phyloP scores from a whole-genome alignment of 2,113 vertebrate genomes.

The Anas platyrhynchos region DNA sequence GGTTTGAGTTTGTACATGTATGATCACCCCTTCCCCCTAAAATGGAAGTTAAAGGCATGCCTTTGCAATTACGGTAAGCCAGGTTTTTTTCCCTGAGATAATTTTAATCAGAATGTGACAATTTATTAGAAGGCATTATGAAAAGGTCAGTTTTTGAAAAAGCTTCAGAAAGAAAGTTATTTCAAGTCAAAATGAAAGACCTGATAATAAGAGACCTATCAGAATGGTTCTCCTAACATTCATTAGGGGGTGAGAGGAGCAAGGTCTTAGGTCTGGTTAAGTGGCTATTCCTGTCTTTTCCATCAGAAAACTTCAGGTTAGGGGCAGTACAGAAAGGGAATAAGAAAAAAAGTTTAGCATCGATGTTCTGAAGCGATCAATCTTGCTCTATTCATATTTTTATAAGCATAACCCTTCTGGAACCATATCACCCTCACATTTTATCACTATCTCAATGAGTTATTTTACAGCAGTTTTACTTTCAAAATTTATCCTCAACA shows the following conservation, averaged over 20 bases:
- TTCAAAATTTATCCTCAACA: neutral
- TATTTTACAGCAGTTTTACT: neutral
- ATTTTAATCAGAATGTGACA: slow-evolving; percentile 6
- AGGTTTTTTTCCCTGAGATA: neutral
- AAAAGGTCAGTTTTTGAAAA: slow-evolving; percentile 43
- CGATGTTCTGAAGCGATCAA: neutral
- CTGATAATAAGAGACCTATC: slow-evolving; percentile 20
- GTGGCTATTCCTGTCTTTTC: neutral
- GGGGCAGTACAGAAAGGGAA: neutral
- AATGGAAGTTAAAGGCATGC: neutral
- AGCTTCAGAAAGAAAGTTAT: neutral
- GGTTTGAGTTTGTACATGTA: neutral
- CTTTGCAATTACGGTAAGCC: neutral
- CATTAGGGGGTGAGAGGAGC: slow-evolving; percentile 6
- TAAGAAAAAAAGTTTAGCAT: neutral
- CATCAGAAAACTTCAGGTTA: neutral
- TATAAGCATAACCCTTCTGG: neutral
- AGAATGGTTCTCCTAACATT: neutral
- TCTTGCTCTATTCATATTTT: neutral
- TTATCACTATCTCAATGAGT: neutral
- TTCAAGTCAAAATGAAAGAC: neutral
- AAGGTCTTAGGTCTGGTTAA: neutral
- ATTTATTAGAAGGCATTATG: slow-evolving; percentile 4
- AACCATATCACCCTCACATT: neutral
- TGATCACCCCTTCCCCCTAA: neutral